Conservation (phyloP, 2,797 vertebrate genomes). For the Rhinella marina region DNA sequence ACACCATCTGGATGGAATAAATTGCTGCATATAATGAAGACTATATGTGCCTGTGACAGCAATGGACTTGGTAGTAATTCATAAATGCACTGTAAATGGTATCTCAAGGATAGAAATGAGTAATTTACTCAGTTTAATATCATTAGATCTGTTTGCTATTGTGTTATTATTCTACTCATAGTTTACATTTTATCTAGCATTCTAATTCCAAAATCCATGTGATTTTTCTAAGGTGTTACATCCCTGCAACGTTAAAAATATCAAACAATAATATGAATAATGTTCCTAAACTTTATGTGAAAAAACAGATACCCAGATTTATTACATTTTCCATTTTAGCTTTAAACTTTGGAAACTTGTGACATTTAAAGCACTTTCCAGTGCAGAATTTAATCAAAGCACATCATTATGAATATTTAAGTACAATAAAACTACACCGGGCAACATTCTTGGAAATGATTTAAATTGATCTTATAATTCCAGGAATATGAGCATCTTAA, state of each 20-base stretch:
- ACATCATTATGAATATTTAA: slow-evolving; percentile 58
- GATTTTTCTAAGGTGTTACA: neutral
- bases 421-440: slow-evolving; percentile 48
- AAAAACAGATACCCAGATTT: neutral
- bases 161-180: neutral
- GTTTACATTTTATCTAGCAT: neutral
- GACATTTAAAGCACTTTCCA: slow-evolving; percentile 32
- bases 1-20: neutral
- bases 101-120: neutral
- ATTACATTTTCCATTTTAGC: slow-evolving; percentile 31
- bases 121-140: neutral
- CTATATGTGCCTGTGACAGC: neutral
- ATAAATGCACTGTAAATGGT: neutral
- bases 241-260: neutral
- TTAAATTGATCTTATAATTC: slow-evolving; percentile 40
- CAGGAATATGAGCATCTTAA: slow-evolving; percentile 45
- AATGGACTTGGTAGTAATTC: neutral
- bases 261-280: neutral
- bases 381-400: slow-evolving; percentile 45
- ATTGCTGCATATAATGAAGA: neutral
- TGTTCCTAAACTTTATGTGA: neutral
- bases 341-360: slow-evolving; percentile 19
- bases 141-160: neutral
- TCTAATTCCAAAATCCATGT: neutral
- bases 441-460: slow-evolving; percentile 53